Evolutionary conservation across 2,797 vertebrate genomes (phyloP), one percentile per base, ranked within the genome.

Genomic region (Gorsachius magnificus): DNA sequence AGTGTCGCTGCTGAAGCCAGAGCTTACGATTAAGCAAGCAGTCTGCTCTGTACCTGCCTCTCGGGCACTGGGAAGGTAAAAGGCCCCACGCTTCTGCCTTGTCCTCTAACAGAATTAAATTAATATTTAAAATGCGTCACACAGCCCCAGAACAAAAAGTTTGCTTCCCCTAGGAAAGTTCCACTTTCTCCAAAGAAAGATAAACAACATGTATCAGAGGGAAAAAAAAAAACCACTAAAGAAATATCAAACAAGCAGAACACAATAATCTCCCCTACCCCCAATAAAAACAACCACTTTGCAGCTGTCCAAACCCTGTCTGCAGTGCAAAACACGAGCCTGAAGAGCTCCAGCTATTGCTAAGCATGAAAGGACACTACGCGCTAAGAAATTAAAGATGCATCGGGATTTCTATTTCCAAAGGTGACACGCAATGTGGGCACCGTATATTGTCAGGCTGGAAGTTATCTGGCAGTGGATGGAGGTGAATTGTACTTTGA

Each of bases 251-350:
- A 93, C 71, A 64, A 90, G 29, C 15, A 64, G 57, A 84, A 79
- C 64, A 94, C 88, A 86, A 66, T 83, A 87, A 75, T 61, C 13
- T 10, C 10, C 41, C 16, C 41, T 16, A 16, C 41, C 41, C 51
- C 25, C 58, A 87, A 78, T 16, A 66, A 90, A 96, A 97, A 83
- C 78, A 96, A 93, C 19, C 26, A 33, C 13, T 68, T 13, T 68
- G 58, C 96, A 97, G 95, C 96, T 96, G 94, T 96, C 75, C 69
- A 96, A 96, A 95, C 83, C 65, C 4, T 1, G 16, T 82, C 61
- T 48, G 61, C 29, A 54, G 31, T 63, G 46, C 81, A 92, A 92
- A 91, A 90, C 43, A 89, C 0, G 45, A 94, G 71, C 25, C 48
- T 36, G 48, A 65, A 64, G 35, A 75, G 69, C 38, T 95, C 75